Evolutionary conservation across 2,113 vertebrate species (phyloP), one percentile per base, ranked within the genome.

Genomic region (Tapirus terrestris): DNA sequence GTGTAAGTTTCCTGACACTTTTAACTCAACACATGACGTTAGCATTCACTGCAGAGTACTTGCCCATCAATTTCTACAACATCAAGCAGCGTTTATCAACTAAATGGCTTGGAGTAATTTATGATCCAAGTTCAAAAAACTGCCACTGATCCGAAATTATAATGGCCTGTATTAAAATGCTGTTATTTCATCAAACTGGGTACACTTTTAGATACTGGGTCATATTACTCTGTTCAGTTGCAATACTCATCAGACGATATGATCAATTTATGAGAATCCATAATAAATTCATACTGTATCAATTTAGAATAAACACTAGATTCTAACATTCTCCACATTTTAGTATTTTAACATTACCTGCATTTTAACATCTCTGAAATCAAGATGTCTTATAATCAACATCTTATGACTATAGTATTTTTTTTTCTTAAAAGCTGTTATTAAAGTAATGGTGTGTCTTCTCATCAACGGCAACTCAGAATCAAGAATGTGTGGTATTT

Each of bases 381-480:
- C 77, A 87, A 79, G 31, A 67, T 61, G 87, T 87, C 90, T 94
- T 92, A 81, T 45, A 94, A 91, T 86, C 85, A 94, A 79, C 65
- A 96, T 91, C 68, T 94, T 77, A 79, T 75, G 56, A 95, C 48
- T 96, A 31, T 21, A 80, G 43, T 60, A 75, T 76, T 87, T 65
- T 72, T 89, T 89, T 91, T 96, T n/a, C 36, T 63, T 73, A 91
- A 95, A 97, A 80, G 76, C 43, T 87, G 20, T 81, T 95, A 96
- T 89, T 96, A 94, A 92, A 90, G 45, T 96, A 80, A 77, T 91
- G 45, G 21, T 73, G 8, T 96, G 82, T 94, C 70, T 97, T 94
- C 65, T 43, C 43, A 90, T 81, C 39, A 53, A 8, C 70, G 70
- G 75, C 63, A 97, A 88, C 60, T 80, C 56, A 92, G 58, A 87